phyloP scores from a whole-genome alignment of 2,888 invertebrate genomes.

The Conomelus anceps region DNA sequence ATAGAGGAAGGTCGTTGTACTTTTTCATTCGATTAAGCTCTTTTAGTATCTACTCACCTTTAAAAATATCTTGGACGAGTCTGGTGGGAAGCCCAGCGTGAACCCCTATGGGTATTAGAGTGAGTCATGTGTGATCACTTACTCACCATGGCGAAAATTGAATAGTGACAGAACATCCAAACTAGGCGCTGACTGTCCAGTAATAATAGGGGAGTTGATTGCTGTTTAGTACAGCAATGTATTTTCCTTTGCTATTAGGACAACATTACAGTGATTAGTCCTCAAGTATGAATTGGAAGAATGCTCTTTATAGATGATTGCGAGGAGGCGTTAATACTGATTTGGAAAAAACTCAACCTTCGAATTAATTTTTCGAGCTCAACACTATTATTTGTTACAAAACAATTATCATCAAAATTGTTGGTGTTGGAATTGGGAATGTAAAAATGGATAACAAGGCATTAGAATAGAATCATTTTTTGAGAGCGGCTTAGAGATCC shows the following conservation, averaged over 20 bases:
- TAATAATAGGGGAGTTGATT: not conserved
- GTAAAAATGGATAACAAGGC: too few relatives aligned
- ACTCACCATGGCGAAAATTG: not conserved
- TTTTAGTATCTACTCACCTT: not conserved
- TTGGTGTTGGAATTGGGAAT: too few relatives aligned
- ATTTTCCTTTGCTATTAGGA: not conserved
- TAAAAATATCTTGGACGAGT: not conserved
- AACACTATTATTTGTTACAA: not conserved
- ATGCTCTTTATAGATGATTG: not conserved
- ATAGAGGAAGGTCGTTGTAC: not conserved
- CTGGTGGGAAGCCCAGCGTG: not conserved
- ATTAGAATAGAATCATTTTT: too few relatives aligned
- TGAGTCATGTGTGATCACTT: not conserved
- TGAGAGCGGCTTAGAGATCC: too few relatives aligned
- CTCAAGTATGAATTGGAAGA: not conserved
- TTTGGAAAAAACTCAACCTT: too few relatives aligned
- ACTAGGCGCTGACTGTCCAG: not conserved
- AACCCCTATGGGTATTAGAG: not conserved
- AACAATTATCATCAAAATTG: not conserved
- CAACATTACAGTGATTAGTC: not conserved
- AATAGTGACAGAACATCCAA: not conserved
- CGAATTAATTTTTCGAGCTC: not conserved
- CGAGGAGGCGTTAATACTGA: not conserved
- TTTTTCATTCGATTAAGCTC: not conserved
- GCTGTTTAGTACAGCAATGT: not conserved